Evolutionary conservation across 2,888 invertebrate species (phyloP).

Genomic region (Drosophila colorata): DNA sequence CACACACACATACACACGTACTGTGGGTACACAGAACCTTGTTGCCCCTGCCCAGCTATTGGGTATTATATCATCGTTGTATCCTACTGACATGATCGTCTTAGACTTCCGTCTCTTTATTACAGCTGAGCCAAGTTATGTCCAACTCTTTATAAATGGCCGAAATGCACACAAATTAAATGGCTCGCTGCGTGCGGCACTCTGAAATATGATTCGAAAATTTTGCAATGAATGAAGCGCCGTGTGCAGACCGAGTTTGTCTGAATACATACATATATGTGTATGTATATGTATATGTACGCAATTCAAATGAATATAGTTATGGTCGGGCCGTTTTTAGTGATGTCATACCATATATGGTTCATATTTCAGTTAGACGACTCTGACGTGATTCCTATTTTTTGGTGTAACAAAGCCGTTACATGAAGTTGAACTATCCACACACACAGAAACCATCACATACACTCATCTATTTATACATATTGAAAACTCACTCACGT

Average conservation of each 20-base stretch:
- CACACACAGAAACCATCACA: neutral
- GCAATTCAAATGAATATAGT: conserved; percentile 31
- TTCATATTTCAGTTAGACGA: conserved; percentile 77
- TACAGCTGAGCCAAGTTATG: conserved; percentile 27
- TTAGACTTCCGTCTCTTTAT: conserved; percentile 65
- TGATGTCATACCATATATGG: conserved; percentile 81
- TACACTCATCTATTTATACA: conserved; percentile 33
- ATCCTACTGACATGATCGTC: conserved; percentile 48
- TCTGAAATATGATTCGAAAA: conserved; percentile 74
- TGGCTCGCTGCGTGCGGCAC: conserved; percentile 62
- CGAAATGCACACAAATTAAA: conserved; percentile 56
- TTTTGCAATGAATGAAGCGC: conserved; percentile 56
- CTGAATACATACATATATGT: conserved; percentile 20
- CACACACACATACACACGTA: conserved; percentile 8
- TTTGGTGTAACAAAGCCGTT: conserved; percentile 46
- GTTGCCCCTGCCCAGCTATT: conserved; percentile 34
- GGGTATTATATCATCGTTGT: conserved; percentile 63
- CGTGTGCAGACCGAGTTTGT: conserved; percentile 44
- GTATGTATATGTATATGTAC: conserved; percentile 11
- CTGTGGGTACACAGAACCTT: conserved; percentile 15
- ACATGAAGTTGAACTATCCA: conserved; percentile 29
- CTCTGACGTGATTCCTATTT: conserved; percentile 62
- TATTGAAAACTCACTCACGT: conserved; percentile 44
- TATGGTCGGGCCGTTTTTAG: conserved; percentile 73
- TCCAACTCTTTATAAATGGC: conserved; percentile 45